phyloP scores from a whole-genome alignment of 2,113 vertebrate genomes.

The Aegithalos caudatus region DNA sequence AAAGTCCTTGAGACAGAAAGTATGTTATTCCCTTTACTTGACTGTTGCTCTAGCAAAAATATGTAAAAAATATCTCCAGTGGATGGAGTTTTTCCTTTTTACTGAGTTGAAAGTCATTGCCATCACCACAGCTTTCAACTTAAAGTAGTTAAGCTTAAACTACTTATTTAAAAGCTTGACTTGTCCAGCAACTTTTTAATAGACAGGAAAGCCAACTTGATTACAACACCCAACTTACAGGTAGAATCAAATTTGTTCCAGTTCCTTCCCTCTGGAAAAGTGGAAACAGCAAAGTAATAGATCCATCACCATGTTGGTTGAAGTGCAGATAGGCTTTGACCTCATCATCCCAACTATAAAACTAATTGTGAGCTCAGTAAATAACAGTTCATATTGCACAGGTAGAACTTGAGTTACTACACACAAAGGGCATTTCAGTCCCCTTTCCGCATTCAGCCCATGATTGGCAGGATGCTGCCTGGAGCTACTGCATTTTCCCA shows the following conservation, averaged over 20 bases:
- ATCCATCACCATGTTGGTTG: fast-evolving
- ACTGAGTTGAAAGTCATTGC: not conserved
- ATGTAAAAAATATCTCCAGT: not conserved
- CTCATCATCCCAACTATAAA: not conserved
- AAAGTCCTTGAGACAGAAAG: not conserved
- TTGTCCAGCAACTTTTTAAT: not conserved
- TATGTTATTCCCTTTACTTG: not conserved
- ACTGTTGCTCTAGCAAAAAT: not conserved
- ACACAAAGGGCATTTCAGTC: not conserved
- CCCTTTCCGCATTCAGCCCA: fast-evolving
- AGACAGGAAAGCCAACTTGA: not conserved
- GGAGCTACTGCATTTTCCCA: not conserved
- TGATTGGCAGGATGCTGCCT: not conserved
- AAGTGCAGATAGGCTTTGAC: not conserved
- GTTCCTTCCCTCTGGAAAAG: not conserved
- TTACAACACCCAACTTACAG: not conserved
- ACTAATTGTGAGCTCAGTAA: not conserved
- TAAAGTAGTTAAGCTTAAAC: not conserved
- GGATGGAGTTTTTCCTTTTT: not conserved
- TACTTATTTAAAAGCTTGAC: not conserved
- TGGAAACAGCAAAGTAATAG: not conserved
- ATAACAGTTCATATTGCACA: not conserved
- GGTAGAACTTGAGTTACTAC: not conserved
- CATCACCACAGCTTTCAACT: not conserved
- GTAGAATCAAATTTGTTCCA: not conserved